Base-by-base conservation (phyloP, 2,888 invertebrate species). In the Netelia melanura region DNA sequence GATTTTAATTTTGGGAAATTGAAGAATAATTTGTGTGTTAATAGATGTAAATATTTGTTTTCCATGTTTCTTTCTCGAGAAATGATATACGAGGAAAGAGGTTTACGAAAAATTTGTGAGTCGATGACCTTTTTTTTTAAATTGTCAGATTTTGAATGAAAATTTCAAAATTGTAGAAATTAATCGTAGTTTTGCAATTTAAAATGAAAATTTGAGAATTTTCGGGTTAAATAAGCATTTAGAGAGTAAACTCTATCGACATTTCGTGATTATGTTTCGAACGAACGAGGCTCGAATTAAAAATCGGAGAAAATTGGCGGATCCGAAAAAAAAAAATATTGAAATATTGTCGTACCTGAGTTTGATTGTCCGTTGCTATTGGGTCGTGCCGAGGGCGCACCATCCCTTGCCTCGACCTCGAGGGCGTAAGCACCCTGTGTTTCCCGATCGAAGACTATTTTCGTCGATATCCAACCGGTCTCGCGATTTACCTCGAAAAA, bases 381-480 rank as follows among this genome's bases (percentile, higher is more conserved):
- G 62, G 98, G 98, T 87, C 98, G 95, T 77, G 98, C 98, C 14
- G 99, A 99, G n/a, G 98, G 97, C 80, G 98, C 98, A 75, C 99
- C 98, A 93, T 99, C 99, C 82, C 98, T 95, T 0, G 99, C 99
- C 94, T 98, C 98, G 90, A 99, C 99, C 93, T 99, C 98, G 92
- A 99, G 95, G 54, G 99, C 99, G 95, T 99, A 99, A 83, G 99
- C 98, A 65, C 98, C 98, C 94, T 99, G 98, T 95, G 98, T 98
- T 95, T 99, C 99, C 87, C 99, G 96, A 95, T 99, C 99, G 95
- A 99, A 99, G 91, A 98, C 97, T 89, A 98, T 96, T 94, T 98
- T 98, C 61, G 99, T 98, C 95, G 97, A 98, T 93, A 99, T 97
- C 94, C 98, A 98, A 25, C 99, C 99, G 44, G 98, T 98, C 94